phyloP scores from a whole-genome alignment of 53 echinoderm and acorn worm genomes.

The Echinometra lucunter region DNA sequence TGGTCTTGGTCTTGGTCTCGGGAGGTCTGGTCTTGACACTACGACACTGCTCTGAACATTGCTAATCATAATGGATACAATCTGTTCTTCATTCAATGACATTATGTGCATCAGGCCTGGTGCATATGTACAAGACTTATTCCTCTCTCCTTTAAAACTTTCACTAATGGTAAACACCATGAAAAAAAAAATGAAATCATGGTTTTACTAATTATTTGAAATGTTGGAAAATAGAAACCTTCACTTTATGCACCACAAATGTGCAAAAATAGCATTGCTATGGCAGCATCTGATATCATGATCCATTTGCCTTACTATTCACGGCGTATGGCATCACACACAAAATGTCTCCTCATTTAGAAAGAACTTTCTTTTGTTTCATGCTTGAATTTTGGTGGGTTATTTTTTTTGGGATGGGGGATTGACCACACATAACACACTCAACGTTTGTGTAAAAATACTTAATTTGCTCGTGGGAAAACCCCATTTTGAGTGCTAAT shows the following conservation, averaged over 20 bases:
- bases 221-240: background rate
- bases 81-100: too few relatives aligned
- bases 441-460: background rate
- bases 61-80: too few relatives aligned
- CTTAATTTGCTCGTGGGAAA: background rate
- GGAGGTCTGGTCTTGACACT: too few relatives aligned
- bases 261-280: background rate
- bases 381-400: background rate
- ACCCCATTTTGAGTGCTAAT: background rate
- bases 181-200: background rate
- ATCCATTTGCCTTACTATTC: too few relatives aligned
- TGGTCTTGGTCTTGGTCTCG: too few relatives aligned
- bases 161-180: too few relatives aligned
- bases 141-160: too few relatives aligned
- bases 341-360: background rate
- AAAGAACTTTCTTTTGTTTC: background rate
- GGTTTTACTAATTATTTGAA: background rate
- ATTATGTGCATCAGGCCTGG: background rate
- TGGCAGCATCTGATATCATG: too few relatives aligned
- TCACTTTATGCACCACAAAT: background rate
- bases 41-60: too few relatives aligned
- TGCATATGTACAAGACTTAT: too few relatives aligned
- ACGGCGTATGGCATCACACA: too few relatives aligned
- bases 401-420: too few relatives aligned
- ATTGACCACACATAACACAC: background rate